Evolutionary conservation across 1,140 invertebrate genomes (phyloP), one percentile per base, ranked within the genome.

Genomic region (Lepidurus packardi): DNA sequence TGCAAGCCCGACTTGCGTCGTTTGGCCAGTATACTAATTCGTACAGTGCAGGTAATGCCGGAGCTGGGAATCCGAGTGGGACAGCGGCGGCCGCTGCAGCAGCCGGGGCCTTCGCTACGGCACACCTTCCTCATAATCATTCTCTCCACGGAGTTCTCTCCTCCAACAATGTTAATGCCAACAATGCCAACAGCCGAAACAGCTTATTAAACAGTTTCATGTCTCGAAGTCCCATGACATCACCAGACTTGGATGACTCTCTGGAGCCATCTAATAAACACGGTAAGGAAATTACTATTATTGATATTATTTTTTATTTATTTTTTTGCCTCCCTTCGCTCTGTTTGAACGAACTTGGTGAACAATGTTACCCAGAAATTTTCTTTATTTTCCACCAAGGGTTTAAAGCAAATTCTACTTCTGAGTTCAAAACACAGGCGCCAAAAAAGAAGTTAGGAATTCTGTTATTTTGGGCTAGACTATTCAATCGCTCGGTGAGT

Each of bases 1-100:
- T 65, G 16, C 53, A 65, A 65, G 53, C 53, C 53, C 16, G 53
- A 65, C 53, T 65, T 65, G 53, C 53, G 53, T 65, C 53, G 9
- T 65, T 65, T 65, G 53, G 53, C 53, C 53, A 65, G 53, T 65
- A 65, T 65, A 65, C 7, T 21, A 65, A 65, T 65, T 13, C 53
- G 8, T 65, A 65, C 53, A 65, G 53, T 65, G 53, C 53, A 21
- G 53, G 53, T 7, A 65, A 65, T 21, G n/a, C 53, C 53, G 53
- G 16, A 21, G 53, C 13, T 65, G 53, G 53, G 21, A 65, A 65
- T 65, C 9, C 53, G 16, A 65, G 6, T 21, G 53, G 53, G 13
- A 21, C 45, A 10, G 45, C 45, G 10, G 45, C 45, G 16, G 45
- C 45, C 10, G 45, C 45, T 11, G 45, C 45, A 16, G 45, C 53